Percentiles rank a stretch among this genome's conserved stretches.
Evolutionary conservation across 2,797 vertebrate species (phyloP).

Genomic region (Parauchenoglanis ngamensis): DNA sequence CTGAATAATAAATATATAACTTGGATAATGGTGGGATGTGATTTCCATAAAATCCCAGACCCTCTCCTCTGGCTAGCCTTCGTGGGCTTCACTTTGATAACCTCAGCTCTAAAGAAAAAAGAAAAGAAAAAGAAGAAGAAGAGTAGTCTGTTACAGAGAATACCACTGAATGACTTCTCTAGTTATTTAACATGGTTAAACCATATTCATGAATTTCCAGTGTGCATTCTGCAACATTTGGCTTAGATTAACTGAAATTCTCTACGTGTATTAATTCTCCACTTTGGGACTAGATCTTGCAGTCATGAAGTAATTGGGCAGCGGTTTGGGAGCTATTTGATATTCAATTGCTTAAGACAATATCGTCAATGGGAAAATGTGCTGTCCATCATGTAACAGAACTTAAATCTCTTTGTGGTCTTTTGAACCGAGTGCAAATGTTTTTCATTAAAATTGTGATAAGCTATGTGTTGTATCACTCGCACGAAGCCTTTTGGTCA

Average conservation of each 20-base stretch:
- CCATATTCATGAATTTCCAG: background rate
- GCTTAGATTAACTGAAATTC: background rate
- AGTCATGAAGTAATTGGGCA: background rate
- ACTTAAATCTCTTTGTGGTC: background rate
- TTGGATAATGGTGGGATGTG: background rate
- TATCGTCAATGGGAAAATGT: conserved; percentile 23
- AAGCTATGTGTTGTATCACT: background rate
- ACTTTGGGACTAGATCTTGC: background rate
- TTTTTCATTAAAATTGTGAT: background rate
- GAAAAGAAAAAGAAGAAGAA: background rate
- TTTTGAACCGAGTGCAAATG: conserved; percentile 18
- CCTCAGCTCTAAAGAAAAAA: background rate
- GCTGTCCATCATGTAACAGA: conserved; percentile 10
- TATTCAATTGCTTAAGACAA: conserved; percentile 18
- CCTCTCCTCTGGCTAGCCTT: background rate
- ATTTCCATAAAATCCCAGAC: background rate
- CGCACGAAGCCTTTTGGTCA: background rate
- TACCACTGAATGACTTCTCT: background rate
- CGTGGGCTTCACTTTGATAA: background rate
- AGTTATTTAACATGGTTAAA: background rate
- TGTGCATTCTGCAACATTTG: background rate
- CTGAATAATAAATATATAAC: background rate
- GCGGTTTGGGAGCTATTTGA: conserved; percentile 17
- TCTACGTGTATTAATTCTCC: background rate
- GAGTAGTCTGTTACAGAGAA: background rate